Evolutionary conservation across 2,888 invertebrate species (phyloP).

Genomic region (Nipponacmea schrenckii): DNA sequence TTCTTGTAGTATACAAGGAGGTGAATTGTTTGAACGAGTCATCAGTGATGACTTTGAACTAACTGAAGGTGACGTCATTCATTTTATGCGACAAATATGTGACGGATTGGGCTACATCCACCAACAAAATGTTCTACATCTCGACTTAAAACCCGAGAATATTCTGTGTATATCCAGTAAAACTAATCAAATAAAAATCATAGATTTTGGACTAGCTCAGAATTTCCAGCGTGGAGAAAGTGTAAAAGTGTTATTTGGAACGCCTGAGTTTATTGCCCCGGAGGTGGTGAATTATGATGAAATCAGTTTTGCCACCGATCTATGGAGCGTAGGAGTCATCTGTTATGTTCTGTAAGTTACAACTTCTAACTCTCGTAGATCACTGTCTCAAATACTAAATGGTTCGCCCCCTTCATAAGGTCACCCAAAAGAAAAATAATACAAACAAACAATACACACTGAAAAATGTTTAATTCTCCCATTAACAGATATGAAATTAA

Average conservation of each 20-base stretch:
- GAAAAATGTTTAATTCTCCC: too few species aligned
- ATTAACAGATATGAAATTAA: too few species aligned
- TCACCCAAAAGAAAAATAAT: too few species aligned
- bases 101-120: constrained; percentile 98
- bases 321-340: constrained; percentile 68
- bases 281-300: constrained; percentile 67
- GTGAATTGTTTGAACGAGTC: constrained; percentile 97
- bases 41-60: constrained; percentile 97
- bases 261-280: constrained; percentile 68
- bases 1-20: constrained; percentile 88
- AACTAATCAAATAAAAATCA: constrained; percentile 97
- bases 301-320: constrained; percentile 63
- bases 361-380: not conserved
- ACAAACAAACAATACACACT: too few species aligned
- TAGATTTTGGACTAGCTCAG: constrained; percentile 96
- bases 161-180: constrained; percentile 94
- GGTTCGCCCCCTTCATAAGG: too few species aligned
- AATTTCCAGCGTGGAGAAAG: constrained; percentile 92
- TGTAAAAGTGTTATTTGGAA: constrained; percentile 71
- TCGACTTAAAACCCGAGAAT: constrained; percentile 99
- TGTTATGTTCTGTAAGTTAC: constrained; percentile 66
- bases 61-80: constrained; percentile 94
- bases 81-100: constrained; percentile 97
- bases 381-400: not conserved
- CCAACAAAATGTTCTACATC: constrained; percentile 90